These are phyloP conservation scores for Bellardia bayeri DNA, from an alignment of 2,888 invertebrate species.

Conservation along the genomic window DNA sequence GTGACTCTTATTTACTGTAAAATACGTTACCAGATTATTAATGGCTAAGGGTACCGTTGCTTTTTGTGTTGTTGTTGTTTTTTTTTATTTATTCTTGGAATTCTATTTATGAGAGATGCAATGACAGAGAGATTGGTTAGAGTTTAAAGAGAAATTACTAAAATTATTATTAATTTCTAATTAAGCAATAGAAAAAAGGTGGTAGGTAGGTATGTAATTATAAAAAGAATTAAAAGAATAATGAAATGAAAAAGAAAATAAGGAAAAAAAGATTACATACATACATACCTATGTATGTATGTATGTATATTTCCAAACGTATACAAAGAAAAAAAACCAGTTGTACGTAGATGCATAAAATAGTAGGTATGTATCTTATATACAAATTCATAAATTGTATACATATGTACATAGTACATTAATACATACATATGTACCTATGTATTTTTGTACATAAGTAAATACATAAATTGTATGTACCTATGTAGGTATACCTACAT, in stretches of 20 bases:
- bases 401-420: background rate
- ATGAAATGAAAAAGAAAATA: background rate
- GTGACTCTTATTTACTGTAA: no score
- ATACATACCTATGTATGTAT: slow-evolving; percentile 48
- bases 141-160: no score
- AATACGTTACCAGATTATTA: no score
- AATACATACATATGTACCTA: slow-evolving; percentile 5
- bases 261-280: slow-evolving; percentile 20
- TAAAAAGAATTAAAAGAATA: background rate
- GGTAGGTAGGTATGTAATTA: background rate
- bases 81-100: no score
- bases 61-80: no score
- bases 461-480: no score
- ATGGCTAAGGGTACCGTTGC: no score
- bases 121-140: no score
- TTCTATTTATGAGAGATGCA: no score
- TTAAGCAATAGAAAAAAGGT: background rate
- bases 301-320: background rate
- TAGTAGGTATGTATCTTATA: no score
- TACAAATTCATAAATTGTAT: no score
- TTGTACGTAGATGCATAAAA: background rate
- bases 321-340: background rate
- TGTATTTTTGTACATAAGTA: no score
- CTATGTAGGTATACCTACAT: background rate
- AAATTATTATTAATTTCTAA: slow-evolving; percentile 3